Conservation (phyloP, 2,888 invertebrate genomes). For the Leptinotarsa juncta region DNA sequence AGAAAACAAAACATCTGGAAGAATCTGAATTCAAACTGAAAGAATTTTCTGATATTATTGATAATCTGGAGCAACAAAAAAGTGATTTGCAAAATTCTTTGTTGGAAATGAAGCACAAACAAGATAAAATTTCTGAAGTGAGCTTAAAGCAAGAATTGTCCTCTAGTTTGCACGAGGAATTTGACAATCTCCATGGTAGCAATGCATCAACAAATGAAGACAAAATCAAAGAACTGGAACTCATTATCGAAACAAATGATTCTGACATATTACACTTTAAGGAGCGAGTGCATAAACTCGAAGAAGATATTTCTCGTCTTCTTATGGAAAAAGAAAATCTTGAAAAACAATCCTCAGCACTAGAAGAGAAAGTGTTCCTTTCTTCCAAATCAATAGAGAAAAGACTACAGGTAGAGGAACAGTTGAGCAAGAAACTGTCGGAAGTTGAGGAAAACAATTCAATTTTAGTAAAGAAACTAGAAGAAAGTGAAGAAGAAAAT, state of each 20-base stretch:
- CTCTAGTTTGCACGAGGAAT: constrained; percentile 52
- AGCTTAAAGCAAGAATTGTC: constrained; percentile 57
- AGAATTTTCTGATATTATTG: constrained; percentile 57
- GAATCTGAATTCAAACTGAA: constrained; percentile 30
- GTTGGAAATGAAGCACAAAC: constrained; percentile 48
- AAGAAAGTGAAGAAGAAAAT: constrained; percentile 64
- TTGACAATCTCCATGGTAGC: constrained; percentile 40
- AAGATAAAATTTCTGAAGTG: constrained; percentile 58
- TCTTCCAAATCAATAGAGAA: constrained; percentile 69
- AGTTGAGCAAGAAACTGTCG: constrained; percentile 72
- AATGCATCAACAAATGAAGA: constrained; percentile 67
- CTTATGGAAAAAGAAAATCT: constrained; percentile 72
- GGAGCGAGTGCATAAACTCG: constrained; percentile 73
- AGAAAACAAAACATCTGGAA: constrained; percentile 39
- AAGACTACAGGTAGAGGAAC: constrained; percentile 73
- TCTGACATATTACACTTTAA: constrained; percentile 74
- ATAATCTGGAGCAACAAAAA: constrained; percentile 61
- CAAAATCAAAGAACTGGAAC: constrained; percentile 80
- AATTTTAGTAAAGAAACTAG: constrained; percentile 71
- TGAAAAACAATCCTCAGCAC: constrained; percentile 72
- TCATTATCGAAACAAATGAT: constrained; percentile 80
- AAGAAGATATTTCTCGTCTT: constrained; percentile 74
- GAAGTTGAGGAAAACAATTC: constrained; percentile 74
- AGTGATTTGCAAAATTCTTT: constrained; percentile 59
- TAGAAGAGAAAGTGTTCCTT: constrained; percentile 72